Conservation (phyloP, 2,888 invertebrate genomes). For the Drosophila atripex region DNA sequence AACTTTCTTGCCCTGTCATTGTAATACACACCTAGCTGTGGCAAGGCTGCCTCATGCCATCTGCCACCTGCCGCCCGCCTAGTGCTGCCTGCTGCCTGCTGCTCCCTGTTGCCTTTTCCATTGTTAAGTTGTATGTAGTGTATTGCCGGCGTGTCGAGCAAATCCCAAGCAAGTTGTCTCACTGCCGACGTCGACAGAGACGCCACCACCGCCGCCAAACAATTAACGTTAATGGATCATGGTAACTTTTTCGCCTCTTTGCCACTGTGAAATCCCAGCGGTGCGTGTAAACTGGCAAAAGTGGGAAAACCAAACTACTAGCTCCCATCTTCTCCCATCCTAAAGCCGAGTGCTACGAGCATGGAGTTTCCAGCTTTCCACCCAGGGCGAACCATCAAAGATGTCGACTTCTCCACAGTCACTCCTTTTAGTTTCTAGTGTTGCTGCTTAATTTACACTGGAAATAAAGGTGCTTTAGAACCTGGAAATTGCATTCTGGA, state of each 20-base stretch:
- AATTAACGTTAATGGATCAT: constrained; percentile 80
- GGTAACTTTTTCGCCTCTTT: constrained; percentile 79
- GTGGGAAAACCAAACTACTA: constrained; percentile 70
- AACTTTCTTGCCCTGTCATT: constrained; percentile 76
- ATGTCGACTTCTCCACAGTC: constrained; percentile 24
- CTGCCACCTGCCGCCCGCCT: neutral
- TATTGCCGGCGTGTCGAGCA: constrained; percentile 68
- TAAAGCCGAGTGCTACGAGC: neutral
- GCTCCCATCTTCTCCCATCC: constrained; percentile 32
- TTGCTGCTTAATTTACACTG: constrained; percentile 22
- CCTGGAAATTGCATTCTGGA: no score
- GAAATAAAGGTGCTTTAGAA: neutral
- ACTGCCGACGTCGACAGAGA: constrained; percentile 26
- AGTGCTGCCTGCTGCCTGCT: neutral
- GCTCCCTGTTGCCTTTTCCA: constrained; percentile 19
- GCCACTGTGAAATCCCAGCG: constrained; percentile 78
- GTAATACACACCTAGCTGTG: constrained; percentile 73
- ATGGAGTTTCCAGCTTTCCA: constrained; percentile 14
- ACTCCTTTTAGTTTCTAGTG: constrained; percentile 13
- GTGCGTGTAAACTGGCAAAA: constrained; percentile 80
- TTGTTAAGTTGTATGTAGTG: constrained; percentile 47
- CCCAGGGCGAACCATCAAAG: constrained; percentile 37
- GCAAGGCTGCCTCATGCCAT: constrained; percentile 4
- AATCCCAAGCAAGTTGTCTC: constrained; percentile 74
- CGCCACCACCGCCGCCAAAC: constrained; percentile 68